Base-by-base conservation (phyloP, 2,888 invertebrate genomes). In the Chironomus riparius region DNA sequence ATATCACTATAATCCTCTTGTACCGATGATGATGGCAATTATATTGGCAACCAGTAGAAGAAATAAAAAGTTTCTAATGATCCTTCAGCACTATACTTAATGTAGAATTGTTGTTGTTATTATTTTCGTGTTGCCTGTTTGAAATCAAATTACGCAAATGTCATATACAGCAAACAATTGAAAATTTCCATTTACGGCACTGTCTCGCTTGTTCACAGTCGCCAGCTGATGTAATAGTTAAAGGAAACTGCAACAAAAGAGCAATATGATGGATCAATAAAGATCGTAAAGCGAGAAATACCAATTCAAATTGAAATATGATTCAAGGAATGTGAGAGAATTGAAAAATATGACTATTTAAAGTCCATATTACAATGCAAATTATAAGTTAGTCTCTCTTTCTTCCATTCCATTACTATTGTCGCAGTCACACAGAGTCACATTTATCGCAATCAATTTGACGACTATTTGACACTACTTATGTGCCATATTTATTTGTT, bases 131-230 rank as follows among this genome's bases (percentile, higher is more conserved):
- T 38, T 38, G 38, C 38, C 38, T 38, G 38, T 38, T 38, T 38
- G 24, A 73, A 73, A 38, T 73, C 72, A 62, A 73, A 73, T 73
- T 73, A 73, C 72, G 72, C 72, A 73, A 73, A 73, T 73, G 72
- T 62, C 72, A 73, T 65, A 65, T 38, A 61, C 38, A 50, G 13
- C 47, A 15, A 73, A 62, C 72, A 73, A 73, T 73, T 73, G 72
- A 62, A 73, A 28, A 62, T 62, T 73, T 56, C 72, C 61, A n/a
- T 73, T 62, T 73, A 38, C 61, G 72, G 72, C 65, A 65, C 65
- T 65, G 22, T 24, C 65, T 65, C 65, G 21, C 65, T 65, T 22
- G 21, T 65, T 65, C 22, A 65, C 21, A 65, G 65, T 65, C 65
- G 65, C 22, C 65, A 65, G 65, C 65, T 65, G 65, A 65, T 65